Evolutionary conservation across 1,140 invertebrate genomes (phyloP).

Genomic region (Ceratosolen solmsi): DNA sequence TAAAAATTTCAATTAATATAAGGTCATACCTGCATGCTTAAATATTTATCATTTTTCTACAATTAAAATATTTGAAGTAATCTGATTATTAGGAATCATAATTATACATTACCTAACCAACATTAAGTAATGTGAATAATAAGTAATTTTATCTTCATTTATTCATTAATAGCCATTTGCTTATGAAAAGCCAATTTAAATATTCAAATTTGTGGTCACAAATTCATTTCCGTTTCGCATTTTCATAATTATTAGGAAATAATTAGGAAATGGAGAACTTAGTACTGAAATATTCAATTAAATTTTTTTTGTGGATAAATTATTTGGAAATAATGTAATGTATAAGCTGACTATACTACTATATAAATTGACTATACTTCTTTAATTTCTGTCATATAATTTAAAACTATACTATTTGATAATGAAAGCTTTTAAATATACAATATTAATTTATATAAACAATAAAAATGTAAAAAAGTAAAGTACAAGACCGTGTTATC

Average conservation of each 20-base stretch:
- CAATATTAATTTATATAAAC: background rate
- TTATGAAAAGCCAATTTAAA: background rate
- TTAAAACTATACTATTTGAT: background rate
- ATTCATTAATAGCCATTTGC: background rate
- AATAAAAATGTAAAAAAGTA: background rate
- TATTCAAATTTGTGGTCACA: background rate
- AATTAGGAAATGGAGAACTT: background rate
- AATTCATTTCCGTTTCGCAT: background rate
- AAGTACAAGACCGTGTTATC: background rate
- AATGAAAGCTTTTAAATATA: background rate
- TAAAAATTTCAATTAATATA: no score
- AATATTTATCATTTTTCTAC: background rate
- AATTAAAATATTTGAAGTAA: background rate
- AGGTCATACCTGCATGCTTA: background rate
- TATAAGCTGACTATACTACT: no score
- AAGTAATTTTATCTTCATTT: background rate
- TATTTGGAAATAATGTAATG: no score
- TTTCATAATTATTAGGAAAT: background rate
- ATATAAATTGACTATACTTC: no score
- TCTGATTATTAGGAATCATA: background rate
- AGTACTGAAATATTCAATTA: background rate
- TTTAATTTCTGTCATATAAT: no score
- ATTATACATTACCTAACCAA: background rate
- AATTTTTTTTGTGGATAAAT: background rate
- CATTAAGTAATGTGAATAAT: no score